Evolutionary conservation across 2,888 invertebrate species (phyloP).

Genomic region (Hesperia comma): DNA sequence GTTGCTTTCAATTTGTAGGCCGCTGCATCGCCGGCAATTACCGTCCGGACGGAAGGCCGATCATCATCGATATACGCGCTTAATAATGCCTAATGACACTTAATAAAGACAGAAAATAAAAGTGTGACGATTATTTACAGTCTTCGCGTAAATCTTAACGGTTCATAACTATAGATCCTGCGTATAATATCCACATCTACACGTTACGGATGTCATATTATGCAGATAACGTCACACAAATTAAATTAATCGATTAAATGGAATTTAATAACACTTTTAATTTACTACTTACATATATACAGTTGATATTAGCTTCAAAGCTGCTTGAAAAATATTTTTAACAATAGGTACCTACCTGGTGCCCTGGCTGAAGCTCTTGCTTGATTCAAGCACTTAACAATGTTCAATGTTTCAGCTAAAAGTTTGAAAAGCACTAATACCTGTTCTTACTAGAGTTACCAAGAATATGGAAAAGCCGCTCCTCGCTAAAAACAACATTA

Average conservation of each 20-base stretch:
- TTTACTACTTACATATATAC: too few relatives aligned
- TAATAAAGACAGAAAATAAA: slow-evolving; percentile 81
- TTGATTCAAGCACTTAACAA: too few relatives aligned
- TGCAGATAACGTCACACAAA: not conserved
- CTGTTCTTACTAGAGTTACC: too few relatives aligned
- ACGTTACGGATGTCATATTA: not conserved
- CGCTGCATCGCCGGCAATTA: slow-evolving; percentile 80
- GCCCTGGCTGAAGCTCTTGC: too few relatives aligned
- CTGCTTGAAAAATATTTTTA: too few relatives aligned
- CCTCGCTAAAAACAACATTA: too few relatives aligned
- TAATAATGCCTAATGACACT: slow-evolving; percentile 83
- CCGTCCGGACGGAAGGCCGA: slow-evolving; percentile 79
- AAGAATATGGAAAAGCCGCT: too few relatives aligned
- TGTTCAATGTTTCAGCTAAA: too few relatives aligned
- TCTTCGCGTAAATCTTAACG: slow-evolving; percentile 59
- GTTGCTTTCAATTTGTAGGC: slow-evolving; percentile 83
- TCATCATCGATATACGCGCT: slow-evolving; percentile 79
- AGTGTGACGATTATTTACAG: slow-evolving; percentile 78
- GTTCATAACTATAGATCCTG: slow-evolving; percentile 40
- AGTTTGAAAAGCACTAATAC: too few relatives aligned
- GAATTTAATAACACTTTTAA: not conserved
- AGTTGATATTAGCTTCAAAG: too few relatives aligned
- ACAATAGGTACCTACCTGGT: too few relatives aligned
- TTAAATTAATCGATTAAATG: not conserved
- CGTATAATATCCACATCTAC: not conserved